phyloP scores from a whole-genome alignment of 2,113 vertebrate species.

The Spea bombifrons region DNA sequence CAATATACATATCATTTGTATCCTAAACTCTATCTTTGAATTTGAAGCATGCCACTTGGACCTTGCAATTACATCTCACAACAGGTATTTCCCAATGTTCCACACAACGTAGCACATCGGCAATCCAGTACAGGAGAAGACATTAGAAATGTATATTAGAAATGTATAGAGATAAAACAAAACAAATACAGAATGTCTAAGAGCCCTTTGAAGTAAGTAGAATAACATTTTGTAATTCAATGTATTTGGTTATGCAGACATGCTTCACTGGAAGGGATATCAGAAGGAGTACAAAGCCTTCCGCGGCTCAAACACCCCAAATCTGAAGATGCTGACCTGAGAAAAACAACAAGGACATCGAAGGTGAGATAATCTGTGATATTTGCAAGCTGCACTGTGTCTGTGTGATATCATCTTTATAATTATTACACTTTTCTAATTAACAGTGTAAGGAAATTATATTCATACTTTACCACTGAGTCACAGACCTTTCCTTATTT shows the following conservation, averaged over 20 bases:
- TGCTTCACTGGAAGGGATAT: background rate
- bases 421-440: background rate
- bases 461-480: slow-evolving; percentile 9
- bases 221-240: background rate
- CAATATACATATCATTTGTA: too few relatives aligned
- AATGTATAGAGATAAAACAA: too few relatives aligned
- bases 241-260: background rate
- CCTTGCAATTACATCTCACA: too few relatives aligned
- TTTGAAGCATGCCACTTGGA: too few relatives aligned
- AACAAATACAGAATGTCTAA: too few relatives aligned
- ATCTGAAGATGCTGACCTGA: slow-evolving; percentile 13
- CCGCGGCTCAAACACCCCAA: slow-evolving; percentile 16
- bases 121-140: too few relatives aligned
- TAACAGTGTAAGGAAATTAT: slow-evolving; percentile 26
- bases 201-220: too few relatives aligned
- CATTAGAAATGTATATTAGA: too few relatives aligned
- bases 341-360: slow-evolving; percentile 7
- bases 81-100: too few relatives aligned
- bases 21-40: too few relatives aligned
- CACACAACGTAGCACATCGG: too few relatives aligned
- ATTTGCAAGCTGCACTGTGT: background rate
- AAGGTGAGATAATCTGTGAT: slow-evolving; percentile 14
- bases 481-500: slow-evolving; percentile 24
- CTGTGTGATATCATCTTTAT: background rate
- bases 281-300: slow-evolving; percentile 8